Evolutionary conservation across 2,113 vertebrate genomes (phyloP), one percentile per base, ranked within the genome.

Genomic region (Barbus barbus): DNA sequence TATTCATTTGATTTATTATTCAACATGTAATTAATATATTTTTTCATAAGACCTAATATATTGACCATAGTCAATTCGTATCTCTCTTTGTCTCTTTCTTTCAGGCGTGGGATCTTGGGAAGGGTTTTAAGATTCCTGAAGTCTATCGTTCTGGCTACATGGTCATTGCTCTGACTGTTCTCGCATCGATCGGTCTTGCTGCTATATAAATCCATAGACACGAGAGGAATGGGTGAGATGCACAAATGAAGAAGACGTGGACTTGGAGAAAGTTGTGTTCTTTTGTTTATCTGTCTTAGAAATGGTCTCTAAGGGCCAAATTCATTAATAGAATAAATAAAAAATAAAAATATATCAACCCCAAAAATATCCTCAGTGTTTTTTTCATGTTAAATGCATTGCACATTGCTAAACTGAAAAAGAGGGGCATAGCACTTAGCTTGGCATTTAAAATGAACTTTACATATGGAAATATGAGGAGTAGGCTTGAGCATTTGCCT

Each of bases 31-130:
- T 69, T 36, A 41, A 41, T n/a, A n/a, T n/a, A n/a, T n/a, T n/a
- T n/a, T n/a, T n/a, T n/a, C n/a, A n/a, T n/a, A n/a, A n/a, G n/a
- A n/a, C n/a, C n/a, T n/a, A n/a, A n/a, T n/a, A n/a, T n/a, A n/a
- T n/a, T n/a, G n/a, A n/a, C n/a, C n/a, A n/a, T n/a, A n/a, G n/a
- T n/a, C n/a, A n/a, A n/a, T n/a, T n/a, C n/a, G n/a, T n/a, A n/a
- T n/a, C 38, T 18, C 41, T 51, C 28, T 12, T 28, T 85, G 11
- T 13, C 31, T 69, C 80, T 78, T 84, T 73, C 12, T 78, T 78
- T 73, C 78, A 98, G 97, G 89, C 73, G 0, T 98, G 97, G 97
- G 96, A 98, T 90, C 13, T 95, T 0, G 97, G 96, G 2, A 97
- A 96, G 76, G 96, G 96, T 14, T 96, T 98, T 89, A 95, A 90